Percentiles rank a stretch among this genome's conserved stretches.
phyloP scores from a whole-genome alignment of 2,888 invertebrate species.

The Metopia argyrocephala region DNA sequence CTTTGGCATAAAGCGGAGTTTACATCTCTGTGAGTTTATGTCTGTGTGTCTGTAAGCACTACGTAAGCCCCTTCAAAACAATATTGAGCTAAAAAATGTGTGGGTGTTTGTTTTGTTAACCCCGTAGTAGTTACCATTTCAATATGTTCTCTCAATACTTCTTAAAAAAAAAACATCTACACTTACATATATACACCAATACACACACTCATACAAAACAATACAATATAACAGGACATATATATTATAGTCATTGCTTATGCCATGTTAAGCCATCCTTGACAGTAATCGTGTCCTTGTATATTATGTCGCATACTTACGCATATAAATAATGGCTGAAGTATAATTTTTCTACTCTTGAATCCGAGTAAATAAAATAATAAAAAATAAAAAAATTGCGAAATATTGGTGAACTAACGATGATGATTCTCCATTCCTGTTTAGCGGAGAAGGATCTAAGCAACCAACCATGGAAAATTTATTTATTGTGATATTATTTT shows the following conservation, averaged over 20 bases:
- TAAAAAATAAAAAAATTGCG: background rate
- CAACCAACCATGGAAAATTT: conserved; percentile 58
- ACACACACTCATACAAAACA: conserved; percentile 24
- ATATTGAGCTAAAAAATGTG: background rate
- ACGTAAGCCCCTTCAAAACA: background rate
- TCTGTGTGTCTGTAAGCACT: background rate
- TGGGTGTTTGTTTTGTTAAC: conserved; percentile 28
- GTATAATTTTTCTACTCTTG: conserved; percentile 54
- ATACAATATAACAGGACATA: too few species aligned
- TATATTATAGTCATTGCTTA: conserved; percentile 61
- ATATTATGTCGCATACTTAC: conserved; percentile 61
- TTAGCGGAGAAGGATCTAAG: conserved; percentile 18
- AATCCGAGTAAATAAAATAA: conserved; percentile 39
- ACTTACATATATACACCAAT: background rate
- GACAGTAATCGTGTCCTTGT: conserved; percentile 65
- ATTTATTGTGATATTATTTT: conserved; percentile 57
- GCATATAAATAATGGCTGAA: conserved; percentile 63
- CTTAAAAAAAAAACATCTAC: background rate
- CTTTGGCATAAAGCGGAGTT: conserved; percentile 41
- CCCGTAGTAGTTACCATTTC: conserved; percentile 47
- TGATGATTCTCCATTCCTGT: background rate
- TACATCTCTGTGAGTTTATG: background rate
- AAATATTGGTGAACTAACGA: background rate
- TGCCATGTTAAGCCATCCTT: conserved; percentile 62
- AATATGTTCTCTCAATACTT: conserved; percentile 35